Percentiles rank a stretch among this genome's conserved stretches.
phyloP scores from a whole-genome alignment of 2,888 invertebrate species.

The Zhuqinia jingwanae region DNA sequence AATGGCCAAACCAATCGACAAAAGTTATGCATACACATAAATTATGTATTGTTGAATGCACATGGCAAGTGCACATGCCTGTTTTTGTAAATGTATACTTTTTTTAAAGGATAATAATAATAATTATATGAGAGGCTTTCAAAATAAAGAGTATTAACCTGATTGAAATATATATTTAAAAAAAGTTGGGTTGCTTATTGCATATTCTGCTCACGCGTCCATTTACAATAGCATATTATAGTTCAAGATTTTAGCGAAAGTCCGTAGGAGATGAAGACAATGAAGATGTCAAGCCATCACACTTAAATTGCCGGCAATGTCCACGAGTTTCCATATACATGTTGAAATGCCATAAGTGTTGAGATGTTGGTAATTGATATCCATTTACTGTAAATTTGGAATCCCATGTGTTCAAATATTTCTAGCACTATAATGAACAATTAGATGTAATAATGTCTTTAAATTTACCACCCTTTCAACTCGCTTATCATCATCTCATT shows the following conservation, averaged over 20 bases:
- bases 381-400: neutral
- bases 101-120: slow-evolving; percentile 29
- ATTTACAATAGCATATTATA: neutral
- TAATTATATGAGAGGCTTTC: slow-evolving; percentile 21
- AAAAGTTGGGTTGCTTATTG: slow-evolving; percentile 1
- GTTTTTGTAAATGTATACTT: slow-evolving; percentile 6
- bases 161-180: neutral
- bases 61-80: neutral
- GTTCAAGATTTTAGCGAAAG: slow-evolving; percentile 12
- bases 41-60: slow-evolving; percentile 43
- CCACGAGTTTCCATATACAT: slow-evolving; percentile 12
- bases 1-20: slow-evolving; percentile 37
- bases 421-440: neutral
- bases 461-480: neutral
- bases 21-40: slow-evolving; percentile 26
- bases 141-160: neutral
- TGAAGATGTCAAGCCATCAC: slow-evolving; percentile 50
- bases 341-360: neutral
- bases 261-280: slow-evolving; percentile 16
- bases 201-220: slow-evolving; percentile 31
- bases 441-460: neutral
- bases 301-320: slow-evolving; percentile 12
- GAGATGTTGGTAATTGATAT: slow-evolving; percentile 13
- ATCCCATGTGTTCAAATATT: neutral
- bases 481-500: slow-evolving; percentile 26